Evolutionary conservation across 2,113 vertebrate genomes (phyloP).

Genomic region (Chaetorhynchus papuensis): DNA sequence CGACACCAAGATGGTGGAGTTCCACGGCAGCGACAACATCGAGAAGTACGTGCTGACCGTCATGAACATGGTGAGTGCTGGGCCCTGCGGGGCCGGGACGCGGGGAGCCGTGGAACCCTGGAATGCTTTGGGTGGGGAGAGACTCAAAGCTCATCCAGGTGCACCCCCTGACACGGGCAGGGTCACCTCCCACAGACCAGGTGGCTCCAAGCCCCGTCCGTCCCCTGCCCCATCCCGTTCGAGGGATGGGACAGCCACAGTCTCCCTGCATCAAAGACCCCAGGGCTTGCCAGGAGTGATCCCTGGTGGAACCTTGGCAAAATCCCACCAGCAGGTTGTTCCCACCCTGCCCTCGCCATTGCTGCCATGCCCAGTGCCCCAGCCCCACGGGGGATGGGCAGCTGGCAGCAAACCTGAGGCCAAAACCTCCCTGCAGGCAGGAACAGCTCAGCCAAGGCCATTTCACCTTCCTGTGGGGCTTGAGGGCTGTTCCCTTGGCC

Average conservation of each 20-base stretch:
- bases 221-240: not conserved
- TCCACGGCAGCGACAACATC: conserved; percentile 81
- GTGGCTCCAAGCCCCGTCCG: not conserved
- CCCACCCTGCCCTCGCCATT: fast-evolving
- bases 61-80: conserved; percentile 93
- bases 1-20: conserved; percentile 91
- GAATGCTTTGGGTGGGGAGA: not conserved
- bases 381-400: fast-evolving
- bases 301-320: not conserved
- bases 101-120: fast-evolving
- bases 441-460: not conserved
- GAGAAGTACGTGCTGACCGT: conserved; percentile 91
- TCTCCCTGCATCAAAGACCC: not conserved
- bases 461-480: not conserved
- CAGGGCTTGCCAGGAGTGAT: not conserved
- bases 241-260: not conserved
- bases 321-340: not conserved
- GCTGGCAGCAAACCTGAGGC: not conserved
- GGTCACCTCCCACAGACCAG: not conserved
- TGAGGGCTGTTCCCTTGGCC: not conserved
- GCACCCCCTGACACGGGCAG: not conserved
- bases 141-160: not conserved
- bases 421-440: not conserved
- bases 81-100: not conserved
- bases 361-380: not conserved